A percentile compares a stretch with the other conserved stretches of the same genome.
phyloP scores from a whole-genome alignment of 2,797 vertebrate genomes.

The Cyclura pinguis region DNA sequence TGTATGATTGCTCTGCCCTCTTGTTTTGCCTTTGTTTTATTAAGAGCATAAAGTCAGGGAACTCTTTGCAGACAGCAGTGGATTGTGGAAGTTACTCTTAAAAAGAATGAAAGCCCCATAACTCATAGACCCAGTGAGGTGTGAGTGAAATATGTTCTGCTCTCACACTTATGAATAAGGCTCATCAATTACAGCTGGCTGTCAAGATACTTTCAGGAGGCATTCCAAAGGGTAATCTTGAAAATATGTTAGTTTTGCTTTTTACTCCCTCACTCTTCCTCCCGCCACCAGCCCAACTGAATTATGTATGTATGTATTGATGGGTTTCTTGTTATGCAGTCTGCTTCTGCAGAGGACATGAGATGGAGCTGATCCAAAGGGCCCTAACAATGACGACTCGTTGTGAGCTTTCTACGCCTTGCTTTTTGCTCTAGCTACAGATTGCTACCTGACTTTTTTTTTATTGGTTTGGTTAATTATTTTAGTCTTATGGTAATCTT shows the following conservation, averaged over 20 bases:
- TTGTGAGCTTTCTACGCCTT: not conserved
- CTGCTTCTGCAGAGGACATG: not conserved
- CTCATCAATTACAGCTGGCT: slow-evolving; percentile 28
- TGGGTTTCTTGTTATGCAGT: slow-evolving; percentile 15
- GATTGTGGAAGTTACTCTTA: slow-evolving; percentile 39
- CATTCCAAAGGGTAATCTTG: slow-evolving; percentile 16
- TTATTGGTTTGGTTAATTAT: not conserved
- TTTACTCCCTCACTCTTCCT: slow-evolving; percentile 8
- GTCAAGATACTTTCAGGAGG: slow-evolving; percentile 30
- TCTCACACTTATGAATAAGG: slow-evolving; percentile 56
- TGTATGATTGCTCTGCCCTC: not conserved
- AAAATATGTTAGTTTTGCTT: slow-evolving; percentile 41
- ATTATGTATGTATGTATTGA: slow-evolving; percentile 6
- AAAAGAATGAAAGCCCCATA: slow-evolving; percentile 57
- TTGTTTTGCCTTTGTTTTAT: slow-evolving; percentile 10
- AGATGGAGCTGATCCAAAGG: not conserved
- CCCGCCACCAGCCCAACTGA: slow-evolving; percentile 32
- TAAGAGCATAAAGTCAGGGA: slow-evolving; percentile 45
- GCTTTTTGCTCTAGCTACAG: not conserved
- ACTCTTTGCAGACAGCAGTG: slow-evolving; percentile 17
- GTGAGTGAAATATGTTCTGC: slow-evolving; percentile 45
- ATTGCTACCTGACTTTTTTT: not conserved
- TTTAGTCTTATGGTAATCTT: not conserved
- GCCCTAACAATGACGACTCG: not conserved
- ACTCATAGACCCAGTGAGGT: slow-evolving; percentile 40